Base-by-base conservation (phyloP, 2,888 invertebrate species). In the Tholera decimalis region DNA sequence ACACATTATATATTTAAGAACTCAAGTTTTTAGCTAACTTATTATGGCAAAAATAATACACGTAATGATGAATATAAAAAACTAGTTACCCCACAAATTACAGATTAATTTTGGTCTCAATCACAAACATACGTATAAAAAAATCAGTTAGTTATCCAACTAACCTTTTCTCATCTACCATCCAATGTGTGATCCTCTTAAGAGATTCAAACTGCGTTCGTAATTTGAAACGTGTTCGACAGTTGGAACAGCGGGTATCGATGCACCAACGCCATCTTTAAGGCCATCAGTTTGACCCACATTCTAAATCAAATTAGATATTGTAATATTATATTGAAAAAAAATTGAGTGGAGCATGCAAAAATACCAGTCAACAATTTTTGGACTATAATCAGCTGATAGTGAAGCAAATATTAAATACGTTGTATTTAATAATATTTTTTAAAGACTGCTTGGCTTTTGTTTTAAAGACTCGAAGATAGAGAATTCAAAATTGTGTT, bases 161-260 rank as follows among this genome's bases (percentile, higher is more conserved):
- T n/a, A 46, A 11, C 37, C 11, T 24, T 35, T 11, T 11, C 11
- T n/a, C 7, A 11, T 35, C 13, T 13, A 18, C 13, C n/a, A 28
- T 20, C 33, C 35, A 69, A 66, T 82, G 64, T 82, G 56, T 55
- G 57, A 60, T 51, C 76, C 26, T 28, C 82, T 71, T 89, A 89
- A 88, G 85, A 87, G 87, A 92, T 90, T 88, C 88, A 84, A 87
- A 90, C 90, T 87, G 89, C 85, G 85, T 90, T 91, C 89, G 85
- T 90, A 90, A 91, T 92, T 91, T 85, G 88, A 90, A 92, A 90
- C 89, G 92, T 93, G 91, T 93, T 91, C 89, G 87, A 91, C 91
- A 93, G 92, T 93, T 92, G 92, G 93, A 94, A 92, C 94, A 94
- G 94, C 94, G 88, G 93, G 94, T 89, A 90, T 91, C 89, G 85